Base-by-base conservation (phyloP, 2,888 invertebrate species). In the Liodrosophila aerea region DNA sequence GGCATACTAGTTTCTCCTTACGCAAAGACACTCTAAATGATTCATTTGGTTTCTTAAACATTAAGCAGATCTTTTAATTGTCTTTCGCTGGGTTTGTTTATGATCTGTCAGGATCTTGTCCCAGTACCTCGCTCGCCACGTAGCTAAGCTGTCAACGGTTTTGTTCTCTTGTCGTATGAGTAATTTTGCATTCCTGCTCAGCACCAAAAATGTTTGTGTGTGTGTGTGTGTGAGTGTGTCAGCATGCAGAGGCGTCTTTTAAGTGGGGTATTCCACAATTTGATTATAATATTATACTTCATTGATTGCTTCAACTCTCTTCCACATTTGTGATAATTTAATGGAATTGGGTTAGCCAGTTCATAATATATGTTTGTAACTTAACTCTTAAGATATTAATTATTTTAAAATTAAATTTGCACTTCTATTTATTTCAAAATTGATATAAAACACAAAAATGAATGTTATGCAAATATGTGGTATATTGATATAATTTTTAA, bases 151-250 rank as follows among this genome's bases (percentile, higher is more conserved):
- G 68, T 73, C 75, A 59, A 5, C 75, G 58, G 29, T 22, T 62
- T 41, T 54, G 63, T 43, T 49, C 62, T 71, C 64, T 68, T 82
- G 83, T 64, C 82, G 83, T 71, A 78, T 78, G 77, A 76, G 76
- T 75, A 77, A 82, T 75, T 64, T 64, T 15, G 36, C 64, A 70
- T 82, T 82, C 76, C 64, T 52, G 41, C 31, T 70, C 82, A 77
- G 53, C 63, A 73, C 56, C 65, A 70, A 65, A 70, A 69, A 65
- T 57, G 13, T 62, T 44, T n/a, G 37, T 29, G 39, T 15, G 11
- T 40, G 11, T 31, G 5, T 16, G 27, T 11, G 1, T 39, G 18
- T 33, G 7, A 13, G 13, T 18, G 30, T 11, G 9, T 22, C 30
- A 7, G 8, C 4, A 8, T 13, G 8, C n/a, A 13, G 16, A 1